Evolutionary conservation across 2,888 invertebrate genomes (phyloP).

Genomic region (Hartigia nigra): DNA sequence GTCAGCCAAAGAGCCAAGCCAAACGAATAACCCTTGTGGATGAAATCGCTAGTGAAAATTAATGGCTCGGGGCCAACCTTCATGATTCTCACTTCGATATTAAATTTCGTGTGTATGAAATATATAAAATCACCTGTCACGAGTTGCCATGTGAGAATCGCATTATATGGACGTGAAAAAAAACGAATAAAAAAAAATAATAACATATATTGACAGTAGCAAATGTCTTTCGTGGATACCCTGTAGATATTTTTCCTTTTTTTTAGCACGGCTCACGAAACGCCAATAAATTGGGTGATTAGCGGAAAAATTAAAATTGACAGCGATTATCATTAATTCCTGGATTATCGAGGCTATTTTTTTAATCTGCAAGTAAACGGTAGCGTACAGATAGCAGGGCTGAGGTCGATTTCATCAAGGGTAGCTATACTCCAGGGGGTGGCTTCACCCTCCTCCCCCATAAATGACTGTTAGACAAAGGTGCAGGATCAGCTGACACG

Average conservation of each 20-base stretch:
- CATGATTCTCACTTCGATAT: not conserved
- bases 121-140: not conserved
- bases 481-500: conserved; percentile 1
- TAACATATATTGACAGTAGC: not conserved
- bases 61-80: not conserved
- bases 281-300: conserved; percentile 1
- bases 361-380: not conserved
- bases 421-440: not conserved
- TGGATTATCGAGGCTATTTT: conserved; percentile 3
- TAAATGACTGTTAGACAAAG: conserved; percentile 1
- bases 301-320: not conserved
- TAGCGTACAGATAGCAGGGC: not conserved
- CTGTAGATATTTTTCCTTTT: not conserved
- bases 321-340: conserved; percentile 5
- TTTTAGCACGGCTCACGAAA: not conserved
- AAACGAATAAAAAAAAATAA: not conserved
- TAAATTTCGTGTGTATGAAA: not conserved
- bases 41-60: not conserved
- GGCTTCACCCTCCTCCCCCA: not conserved
- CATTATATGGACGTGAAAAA: not conserved
- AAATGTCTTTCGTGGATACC: not conserved
- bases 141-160: not conserved
- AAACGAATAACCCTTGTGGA: not conserved
- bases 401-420: conserved; percentile 1
- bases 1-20: not conserved